A percentile compares a stretch with the other conserved stretches of the same genome.
phyloP scores from a whole-genome alignment of 2,888 invertebrate genomes.

The Polia nebulosa region DNA sequence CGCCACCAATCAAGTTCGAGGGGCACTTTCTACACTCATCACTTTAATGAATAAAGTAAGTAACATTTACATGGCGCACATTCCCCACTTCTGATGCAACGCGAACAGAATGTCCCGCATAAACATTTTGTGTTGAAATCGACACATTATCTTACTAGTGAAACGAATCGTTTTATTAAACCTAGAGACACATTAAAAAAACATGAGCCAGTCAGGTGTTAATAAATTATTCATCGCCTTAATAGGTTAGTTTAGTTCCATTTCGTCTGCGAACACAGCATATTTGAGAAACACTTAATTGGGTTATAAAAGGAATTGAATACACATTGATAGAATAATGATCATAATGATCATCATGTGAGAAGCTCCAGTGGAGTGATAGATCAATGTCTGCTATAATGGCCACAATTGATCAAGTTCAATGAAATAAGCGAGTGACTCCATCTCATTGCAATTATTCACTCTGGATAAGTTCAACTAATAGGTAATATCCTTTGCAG shows the following conservation, averaged over 20 bases:
- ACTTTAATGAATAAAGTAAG: constrained; percentile 91
- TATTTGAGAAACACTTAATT: constrained; percentile 25
- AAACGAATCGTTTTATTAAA: constrained; percentile 54
- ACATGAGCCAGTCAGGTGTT: constrained; percentile 62
- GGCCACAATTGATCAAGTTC: constrained; percentile 51
- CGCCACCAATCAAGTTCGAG: constrained; percentile 91
- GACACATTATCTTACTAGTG: constrained; percentile 21
- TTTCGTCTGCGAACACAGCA: constrained; percentile 31
- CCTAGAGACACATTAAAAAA: constrained; percentile 59
- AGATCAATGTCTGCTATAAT: constrained; percentile 51
- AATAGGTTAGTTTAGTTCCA: constrained; percentile 49
- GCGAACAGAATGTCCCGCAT: constrained; percentile 12
- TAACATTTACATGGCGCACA: constrained; percentile 39
- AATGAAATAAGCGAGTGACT: constrained; percentile 61
- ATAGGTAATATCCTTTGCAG: constrained; percentile 68
- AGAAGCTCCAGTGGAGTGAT: constrained; percentile 24
- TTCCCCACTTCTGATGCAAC: constrained; percentile 22
- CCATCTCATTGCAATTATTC: constrained; percentile 64
- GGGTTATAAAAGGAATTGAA: constrained; percentile 18
- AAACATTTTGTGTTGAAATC: constrained; percentile 21
- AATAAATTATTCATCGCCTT: constrained; percentile 67
- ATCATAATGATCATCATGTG: constrained; percentile 21
- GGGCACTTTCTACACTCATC: constrained; percentile 92
- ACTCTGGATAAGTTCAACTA: constrained; percentile 64
- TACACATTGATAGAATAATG: constrained; percentile 2